phyloP scores from a whole-genome alignment of 2,888 invertebrate species.

The Ferdinandea cuprea region DNA sequence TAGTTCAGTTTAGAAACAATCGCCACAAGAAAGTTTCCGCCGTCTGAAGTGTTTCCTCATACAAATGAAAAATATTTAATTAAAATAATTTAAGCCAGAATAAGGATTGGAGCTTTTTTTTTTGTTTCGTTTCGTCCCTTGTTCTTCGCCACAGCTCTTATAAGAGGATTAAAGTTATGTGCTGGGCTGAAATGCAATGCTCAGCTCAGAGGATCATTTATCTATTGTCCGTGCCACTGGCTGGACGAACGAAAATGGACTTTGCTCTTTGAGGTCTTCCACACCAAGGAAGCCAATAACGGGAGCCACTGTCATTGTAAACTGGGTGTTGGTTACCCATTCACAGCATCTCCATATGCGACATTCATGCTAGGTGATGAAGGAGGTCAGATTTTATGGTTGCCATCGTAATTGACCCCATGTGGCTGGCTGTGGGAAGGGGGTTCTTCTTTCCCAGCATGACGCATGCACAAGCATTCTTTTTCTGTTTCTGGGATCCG shows the following conservation, averaged over 20 bases:
- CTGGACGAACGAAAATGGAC: too few relatives aligned
- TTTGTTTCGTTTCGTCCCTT: conserved; percentile 39
- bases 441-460: conserved; percentile 55
- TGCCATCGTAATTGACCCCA: conserved; percentile 62
- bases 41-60: conserved; percentile 15
- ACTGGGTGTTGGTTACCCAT: conserved; percentile 43
- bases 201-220: conserved; percentile 37
- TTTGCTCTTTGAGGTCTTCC: conserved; percentile 66
- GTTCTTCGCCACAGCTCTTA: conserved; percentile 32
- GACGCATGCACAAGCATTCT: conserved; percentile 14
- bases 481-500: conserved; percentile 46
- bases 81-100: conserved; percentile 66
- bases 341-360: conserved; percentile 54
- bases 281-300: conserved; percentile 65
- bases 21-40: conserved; percentile 44
- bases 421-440: conserved; percentile 17
- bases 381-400: conserved; percentile 64
- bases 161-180: conserved; percentile 71
- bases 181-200: conserved; percentile 33
- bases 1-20: conserved; percentile 58
- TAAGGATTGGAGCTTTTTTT: conserved; percentile 54
- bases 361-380: conserved; percentile 57
- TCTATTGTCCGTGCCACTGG: conserved; percentile 36
- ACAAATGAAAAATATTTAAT: conserved; percentile 61
- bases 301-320: conserved; percentile 57